Evolutionary conservation across 2,888 invertebrate genomes (phyloP), one percentile per base, ranked within the genome.

Genomic region (Plagodis dolabraria): DNA sequence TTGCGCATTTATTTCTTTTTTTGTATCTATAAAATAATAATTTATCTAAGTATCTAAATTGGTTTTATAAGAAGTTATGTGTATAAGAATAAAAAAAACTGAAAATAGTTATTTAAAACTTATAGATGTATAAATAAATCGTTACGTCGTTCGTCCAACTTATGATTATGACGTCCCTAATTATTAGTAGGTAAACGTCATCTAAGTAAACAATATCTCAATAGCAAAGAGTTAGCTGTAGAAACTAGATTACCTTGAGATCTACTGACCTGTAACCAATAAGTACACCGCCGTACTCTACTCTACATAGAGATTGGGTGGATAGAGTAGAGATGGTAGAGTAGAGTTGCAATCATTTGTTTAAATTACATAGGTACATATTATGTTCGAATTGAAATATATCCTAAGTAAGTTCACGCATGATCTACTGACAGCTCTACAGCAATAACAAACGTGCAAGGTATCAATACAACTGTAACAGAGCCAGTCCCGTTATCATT

Each of bases 161-260:
- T n/a, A n/a, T n/a, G n/a, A n/a, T n/a, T n/a, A n/a, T n/a, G n/a
- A n/a, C n/a, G n/a, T n/a, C n/a, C n/a, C n/a, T n/a, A 22, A 22
- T 22, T 22, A 22, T 22, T 22, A 22, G 22, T 22, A n/a, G n/a
- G n/a, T n/a, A 2, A 22, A 4, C 22, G 22, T 1, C 22, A 2
- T 22, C 22, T 22, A 22, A n/a, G n/a, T n/a, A n/a, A 22, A 22
- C 22, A 22, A 22, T 22, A 22, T 22, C 22, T 22, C 22, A 22
- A 22, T 22, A 2, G 22, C 22, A 22, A 22, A 22, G 22, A 22
- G 22, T 22, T 22, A 22, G 4, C 22, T 48, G 49, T 66, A 79
- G 76, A 82, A 83, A 85, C 87, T 75, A 59, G 87, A 81, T 88
- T 77, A 74, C 89, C 88, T 89, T 89, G 86, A 85, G 78, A 82